These are phyloP conservation scores for Heterochromis multidens DNA, from an alignment of 2,113 vertebrate genomes.

Conservation along the genomic window DNA sequence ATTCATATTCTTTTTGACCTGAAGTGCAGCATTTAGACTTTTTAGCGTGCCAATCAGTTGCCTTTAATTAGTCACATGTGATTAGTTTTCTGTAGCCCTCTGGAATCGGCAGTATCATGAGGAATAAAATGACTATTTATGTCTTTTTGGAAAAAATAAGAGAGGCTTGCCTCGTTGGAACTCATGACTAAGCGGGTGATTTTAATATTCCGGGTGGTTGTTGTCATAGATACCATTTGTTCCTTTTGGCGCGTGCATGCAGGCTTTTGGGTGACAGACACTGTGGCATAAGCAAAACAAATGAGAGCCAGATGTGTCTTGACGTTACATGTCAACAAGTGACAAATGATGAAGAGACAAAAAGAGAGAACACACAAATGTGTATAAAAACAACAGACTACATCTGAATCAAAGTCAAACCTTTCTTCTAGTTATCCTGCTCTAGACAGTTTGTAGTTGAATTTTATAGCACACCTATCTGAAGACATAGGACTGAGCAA, in stretches of 20 bases:
- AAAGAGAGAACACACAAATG: neutral
- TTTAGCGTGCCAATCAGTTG: constrained; percentile 1
- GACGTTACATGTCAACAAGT: constrained; percentile 6
- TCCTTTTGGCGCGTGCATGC: neutral
- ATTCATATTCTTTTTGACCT: constrained; percentile 1
- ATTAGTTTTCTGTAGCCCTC: constrained; percentile 10
- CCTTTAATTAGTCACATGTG: constrained; percentile 39
- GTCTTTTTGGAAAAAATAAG: neutral
- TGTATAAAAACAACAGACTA: neutral
- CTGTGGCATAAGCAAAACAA: constrained; percentile 17
- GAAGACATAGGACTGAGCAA: neutral
- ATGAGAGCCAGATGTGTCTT: constrained; percentile 43
- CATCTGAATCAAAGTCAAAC: neutral
- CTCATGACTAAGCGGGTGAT: neutral
- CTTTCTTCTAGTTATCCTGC: neutral
- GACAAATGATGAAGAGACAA: constrained; percentile 17
- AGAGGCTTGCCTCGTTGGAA: neutral
- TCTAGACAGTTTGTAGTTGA: neutral
- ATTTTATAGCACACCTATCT: neutral
- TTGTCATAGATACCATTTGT: constrained; percentile 10
- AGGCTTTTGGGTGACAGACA: constrained; percentile 14
- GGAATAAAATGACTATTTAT: constrained; percentile 29
- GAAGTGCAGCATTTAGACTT: constrained; percentile 12
- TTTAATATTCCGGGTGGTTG: neutral
- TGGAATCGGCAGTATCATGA: constrained; percentile 48